Evolutionary conservation across 2,113 vertebrate genomes (phyloP), one percentile per base, ranked within the genome.

Genomic region (Capricornis sumatraensis): DNA sequence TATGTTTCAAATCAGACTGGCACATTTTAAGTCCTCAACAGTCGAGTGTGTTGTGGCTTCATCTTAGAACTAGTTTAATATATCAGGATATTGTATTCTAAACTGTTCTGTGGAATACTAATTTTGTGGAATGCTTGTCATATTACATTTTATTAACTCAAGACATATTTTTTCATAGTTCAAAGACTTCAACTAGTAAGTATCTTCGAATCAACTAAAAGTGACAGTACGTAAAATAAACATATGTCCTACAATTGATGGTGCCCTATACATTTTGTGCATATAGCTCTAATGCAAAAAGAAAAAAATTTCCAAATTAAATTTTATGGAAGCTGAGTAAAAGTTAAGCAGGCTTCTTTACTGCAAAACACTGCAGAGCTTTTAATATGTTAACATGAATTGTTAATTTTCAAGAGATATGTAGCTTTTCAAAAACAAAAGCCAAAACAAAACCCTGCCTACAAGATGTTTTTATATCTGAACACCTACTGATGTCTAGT

Each of bases 131-230:
- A 76, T 58, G 43, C 15, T 78, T 62, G 12, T 45, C 71, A 19
- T 45, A 60, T 55, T 60, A 85, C 58, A 55, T 88, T 85, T 76
- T 91, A 55, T 93, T 97, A 84, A 86, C n/a, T 92, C 71, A 45
- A 30, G 28, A 62, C 8, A 15, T 23, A n/a, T 81, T 91, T 93
- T 79, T 78, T n/a, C 16, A 92, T 33, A 79, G 55, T 95, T 84
- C 84, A 94, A 89, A 97, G 27, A 94, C 74, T 74, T 94, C 33
- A 87, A 71, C 8, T 40, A 95, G n/a, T 71, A 71, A 40, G n/a
- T 19, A 71, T 71, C 67, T 40, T 40, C 10, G 5, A 79, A 30
- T 43, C 36, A 71, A 53, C 78, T 86, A 64, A 62, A 50, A 93
- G 36, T 74, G 55, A 40, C 16, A 36, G 43, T 47, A 86, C 1